These are phyloP conservation scores for Sialia sialis DNA, from an alignment of 2,113 vertebrate species.

Conservation along the genomic window DNA sequence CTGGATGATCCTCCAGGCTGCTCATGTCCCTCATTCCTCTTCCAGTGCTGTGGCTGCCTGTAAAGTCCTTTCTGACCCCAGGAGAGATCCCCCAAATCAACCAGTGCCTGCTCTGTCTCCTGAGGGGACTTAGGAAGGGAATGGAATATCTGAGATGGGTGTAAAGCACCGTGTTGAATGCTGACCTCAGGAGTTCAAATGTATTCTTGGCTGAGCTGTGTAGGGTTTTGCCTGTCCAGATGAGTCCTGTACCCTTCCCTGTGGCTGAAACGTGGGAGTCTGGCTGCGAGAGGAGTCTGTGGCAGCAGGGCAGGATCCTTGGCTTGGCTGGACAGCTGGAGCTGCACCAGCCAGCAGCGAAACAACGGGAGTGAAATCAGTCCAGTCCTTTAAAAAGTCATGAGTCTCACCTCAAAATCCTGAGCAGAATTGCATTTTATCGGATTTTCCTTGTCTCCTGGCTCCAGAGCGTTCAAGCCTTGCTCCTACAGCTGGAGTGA, in stretches of 20 bases:
- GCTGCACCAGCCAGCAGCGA: neutral
- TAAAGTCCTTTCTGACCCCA: neutral
- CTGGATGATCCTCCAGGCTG: neutral
- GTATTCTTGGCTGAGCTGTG: neutral
- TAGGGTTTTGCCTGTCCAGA: neutral
- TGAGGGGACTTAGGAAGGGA: neutral
- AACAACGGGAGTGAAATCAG: neutral
- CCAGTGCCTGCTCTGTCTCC: neutral
- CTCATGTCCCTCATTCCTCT: neutral
- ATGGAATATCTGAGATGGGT: neutral
- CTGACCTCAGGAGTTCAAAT: neutral
- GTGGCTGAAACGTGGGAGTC: neutral
- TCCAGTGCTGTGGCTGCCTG: neutral
- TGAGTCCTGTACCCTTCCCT: neutral
- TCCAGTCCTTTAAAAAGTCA: neutral
- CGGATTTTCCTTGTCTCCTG: neutral
- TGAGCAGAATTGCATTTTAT: neutral
- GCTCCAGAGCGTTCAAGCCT: neutral
- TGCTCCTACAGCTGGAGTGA: neutral
- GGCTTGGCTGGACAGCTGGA: neutral
- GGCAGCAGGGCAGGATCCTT: neutral
- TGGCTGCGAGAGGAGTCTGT: neutral
- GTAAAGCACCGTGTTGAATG: fast-evolving
- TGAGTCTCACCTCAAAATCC: neutral
- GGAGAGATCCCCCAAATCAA: neutral